phyloP scores from a whole-genome alignment of 2,797 vertebrate species.

The Hylomyscus alleni region DNA sequence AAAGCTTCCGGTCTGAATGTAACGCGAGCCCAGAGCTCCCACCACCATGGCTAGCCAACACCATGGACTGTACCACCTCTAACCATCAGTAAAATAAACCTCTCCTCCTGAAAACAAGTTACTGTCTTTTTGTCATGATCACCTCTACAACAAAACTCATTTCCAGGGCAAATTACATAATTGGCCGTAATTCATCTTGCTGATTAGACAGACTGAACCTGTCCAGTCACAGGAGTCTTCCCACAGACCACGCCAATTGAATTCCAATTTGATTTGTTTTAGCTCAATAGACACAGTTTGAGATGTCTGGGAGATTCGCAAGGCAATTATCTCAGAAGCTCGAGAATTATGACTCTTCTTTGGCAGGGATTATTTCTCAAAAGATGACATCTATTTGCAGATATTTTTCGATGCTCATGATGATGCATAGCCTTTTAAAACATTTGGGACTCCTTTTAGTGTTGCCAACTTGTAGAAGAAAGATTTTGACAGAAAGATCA shows the following conservation, averaged over 20 bases:
- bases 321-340: slow-evolving; percentile 58
- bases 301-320: slow-evolving; percentile 46
- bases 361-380: slow-evolving; percentile 61
- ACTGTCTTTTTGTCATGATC: slow-evolving; percentile 7
- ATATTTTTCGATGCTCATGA: slow-evolving; percentile 4
- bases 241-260: not conserved
- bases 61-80: not conserved
- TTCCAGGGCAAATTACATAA: slow-evolving; percentile 51
- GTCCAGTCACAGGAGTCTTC: slow-evolving; percentile 8
- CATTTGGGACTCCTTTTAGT: not conserved
- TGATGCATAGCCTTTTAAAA: slow-evolving; percentile 47
- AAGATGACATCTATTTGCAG: slow-evolving; percentile 60
- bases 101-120: not conserved
- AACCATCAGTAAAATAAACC: not conserved
- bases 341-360: slow-evolving; percentile 56
- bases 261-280: slow-evolving; percentile 68
- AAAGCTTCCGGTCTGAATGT: not conserved
- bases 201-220: slow-evolving; percentile 43
- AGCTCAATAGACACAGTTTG: slow-evolving; percentile 61
- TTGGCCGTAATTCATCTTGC: slow-evolving; percentile 45
- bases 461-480: not conserved
- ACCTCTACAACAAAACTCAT: slow-evolving; percentile 13
- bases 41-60: not conserved
- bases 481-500: not conserved
- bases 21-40: not conserved